Base-by-base conservation (phyloP, 2,797 vertebrate species). In the Intellagama lesueurii region DNA sequence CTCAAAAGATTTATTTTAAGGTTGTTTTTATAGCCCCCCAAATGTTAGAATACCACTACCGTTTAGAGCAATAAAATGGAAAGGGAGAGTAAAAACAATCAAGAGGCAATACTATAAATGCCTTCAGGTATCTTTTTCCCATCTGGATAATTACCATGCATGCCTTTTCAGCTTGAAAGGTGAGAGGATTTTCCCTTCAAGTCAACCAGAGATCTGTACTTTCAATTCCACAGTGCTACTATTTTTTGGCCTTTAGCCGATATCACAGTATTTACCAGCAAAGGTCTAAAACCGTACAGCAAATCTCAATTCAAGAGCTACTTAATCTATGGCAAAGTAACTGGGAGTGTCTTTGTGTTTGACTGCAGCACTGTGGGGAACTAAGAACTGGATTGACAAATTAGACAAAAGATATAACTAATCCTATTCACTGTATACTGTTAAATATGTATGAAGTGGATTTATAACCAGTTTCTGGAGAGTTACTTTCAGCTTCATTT, bases 361-460 rank as follows among this genome's bases (percentile, higher is more conserved):
- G 93, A 93, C 92, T 93, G 94, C 94, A 91, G 87, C 81, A 77
- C 85, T 89, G 86, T 94, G 94, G 90, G 92, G 94, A 95, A 94
- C 92, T 91, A 94, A 95, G 93, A 94, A 93, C 80, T 88, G 73
- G 92, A 92, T 49, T 95, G 94, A 96, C 94, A 96, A 92, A 89
- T 91, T 89, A 96, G 85, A 96, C 91, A 95, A 96, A 96, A 93
- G 86, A 92, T 92, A 87, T 95, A 95, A 89, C 92, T 95, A 96
- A 96, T 94, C 92, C 89, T 94, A 93, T 93, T 96, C 93, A 94
- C 91, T 95, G 91, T 95, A 93, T 90, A 91, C 92, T 90, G 72
- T 93, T 92, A 95, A 96, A 96, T 94, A 94, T 92, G 91, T 79
- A 95, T 94, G 92, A 96, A 95, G 91, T 90, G 88, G 84, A 93